Percentiles rank a stretch among this genome's conserved stretches.
These are phyloP conservation scores for Lasius fuliginosus DNA, from an alignment of 2,888 invertebrate genomes.

Conservation along the genomic window DNA sequence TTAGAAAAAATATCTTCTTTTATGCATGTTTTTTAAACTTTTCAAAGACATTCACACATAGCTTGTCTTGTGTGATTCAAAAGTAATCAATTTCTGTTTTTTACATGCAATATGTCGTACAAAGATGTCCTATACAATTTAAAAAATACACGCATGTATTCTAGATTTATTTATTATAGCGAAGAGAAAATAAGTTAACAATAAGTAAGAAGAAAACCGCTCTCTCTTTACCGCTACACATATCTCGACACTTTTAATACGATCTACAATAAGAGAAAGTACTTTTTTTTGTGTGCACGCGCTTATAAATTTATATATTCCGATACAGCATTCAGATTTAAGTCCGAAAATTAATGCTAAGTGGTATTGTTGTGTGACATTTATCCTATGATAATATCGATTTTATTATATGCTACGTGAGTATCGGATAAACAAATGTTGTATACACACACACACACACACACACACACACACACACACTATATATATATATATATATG, in stretches of 20 bases:
- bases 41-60: not conserved
- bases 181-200: not conserved
- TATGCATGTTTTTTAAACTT: not conserved
- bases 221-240: not conserved
- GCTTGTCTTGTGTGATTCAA: not conserved
- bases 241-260: not conserved
- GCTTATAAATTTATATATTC: not conserved
- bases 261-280: not conserved
- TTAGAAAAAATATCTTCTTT: not conserved
- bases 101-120: not conserved
- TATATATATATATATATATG: not conserved
- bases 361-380: not conserved
- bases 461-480: not conserved
- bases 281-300: not conserved
- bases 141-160: not conserved
- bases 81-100: not conserved
- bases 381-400: conserved; percentile 6
- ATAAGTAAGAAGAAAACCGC: not conserved
- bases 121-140: not conserved
- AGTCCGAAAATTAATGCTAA: not conserved
- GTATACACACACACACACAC: not conserved
- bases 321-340: not conserved
- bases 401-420: not conserved
- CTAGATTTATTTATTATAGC: conserved; percentile 1
- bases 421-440: not conserved